A percentile compares a stretch with the other conserved stretches of the same genome.
Evolutionary conservation across 2,113 vertebrate genomes (phyloP).

Genomic region (Trinectes maculatus): DNA sequence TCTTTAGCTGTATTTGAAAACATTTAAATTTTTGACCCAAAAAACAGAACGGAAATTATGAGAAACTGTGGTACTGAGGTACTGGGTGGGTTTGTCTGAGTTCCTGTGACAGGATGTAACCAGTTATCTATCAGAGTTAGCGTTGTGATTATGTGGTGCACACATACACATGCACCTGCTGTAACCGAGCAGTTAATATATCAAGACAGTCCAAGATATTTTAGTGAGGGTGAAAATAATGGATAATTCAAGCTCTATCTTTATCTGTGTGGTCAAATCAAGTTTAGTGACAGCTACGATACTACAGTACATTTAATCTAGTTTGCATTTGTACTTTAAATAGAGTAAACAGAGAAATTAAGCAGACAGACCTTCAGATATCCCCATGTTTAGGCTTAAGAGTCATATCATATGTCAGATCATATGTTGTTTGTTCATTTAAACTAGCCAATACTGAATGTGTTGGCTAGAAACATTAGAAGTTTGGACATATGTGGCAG

Average conservation of each 20-base stretch:
- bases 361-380: slow-evolving; percentile 1
- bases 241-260: not conserved
- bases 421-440: not conserved
- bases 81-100: slow-evolving; percentile 1
- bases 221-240: not conserved
- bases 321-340: too few species aligned
- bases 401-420: not conserved
- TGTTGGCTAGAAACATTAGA: not conserved
- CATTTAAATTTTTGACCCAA: too few species aligned
- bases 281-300: too few species aligned
- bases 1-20: too few species aligned
- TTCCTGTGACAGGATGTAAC: slow-evolving; percentile 21
- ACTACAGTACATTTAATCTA: too few species aligned
- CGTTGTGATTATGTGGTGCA: not conserved
- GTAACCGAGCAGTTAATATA: not conserved
- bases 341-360: not conserved
- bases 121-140: not conserved
- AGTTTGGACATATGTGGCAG: not conserved
- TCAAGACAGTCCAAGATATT: not conserved
- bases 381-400: not conserved
- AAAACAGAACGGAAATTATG: too few species aligned
- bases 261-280: not conserved
- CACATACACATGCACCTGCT: not conserved
- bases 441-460: not conserved
- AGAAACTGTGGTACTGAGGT: too few species aligned